Base-by-base conservation (phyloP, 2,797 vertebrate genomes). In the Melanotaenia parkinsoni region DNA sequence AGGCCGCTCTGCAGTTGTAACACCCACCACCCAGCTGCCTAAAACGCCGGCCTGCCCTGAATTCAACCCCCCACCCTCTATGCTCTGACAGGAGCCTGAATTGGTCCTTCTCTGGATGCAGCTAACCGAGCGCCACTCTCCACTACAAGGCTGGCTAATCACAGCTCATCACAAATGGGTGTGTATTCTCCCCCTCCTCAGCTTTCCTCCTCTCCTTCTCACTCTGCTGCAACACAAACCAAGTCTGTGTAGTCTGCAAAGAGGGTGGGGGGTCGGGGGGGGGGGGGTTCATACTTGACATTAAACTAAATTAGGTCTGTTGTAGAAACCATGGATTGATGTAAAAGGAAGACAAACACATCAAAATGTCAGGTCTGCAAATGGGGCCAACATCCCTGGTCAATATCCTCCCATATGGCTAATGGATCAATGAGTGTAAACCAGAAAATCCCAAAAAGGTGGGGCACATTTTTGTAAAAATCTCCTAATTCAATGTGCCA, bases 141-240 rank as follows among this genome's bases (percentile, higher is more conserved):
- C 67, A 68, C 74, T 63, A 73, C 54, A 65, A 69, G 67, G 64
- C 82, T 54, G 14, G 67, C 64, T 82, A 58, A 81, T 87, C 76
- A 62, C 73, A 76, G 79, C 85, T 76, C 83, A 80, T 87, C 79
- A 77, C 50, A 76, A 79, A 90, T 92, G 92, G 92, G 91, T 80
- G 91, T 94, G 86, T 77, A 18, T 56, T 1, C 1, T 30, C 61
- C 62, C 64, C 50, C 68, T 54, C 51, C 53, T 24, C 11, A 4
- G 13, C 18, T 70, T 50, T 63, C 50, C 50, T 62, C 63, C 73
- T 77, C 63, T 56, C 59, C 11, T 63, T 70, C 56, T 77, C 73
- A 64, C 76, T 72, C 65, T 83, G 78, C 89, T 74, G 81, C 85
- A 89, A 85, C 79, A 79, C 57, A 9, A 67, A 64, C 61, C 50